phyloP scores from a whole-genome alignment of 2,888 invertebrate species.

The Chorisops tibialis region DNA sequence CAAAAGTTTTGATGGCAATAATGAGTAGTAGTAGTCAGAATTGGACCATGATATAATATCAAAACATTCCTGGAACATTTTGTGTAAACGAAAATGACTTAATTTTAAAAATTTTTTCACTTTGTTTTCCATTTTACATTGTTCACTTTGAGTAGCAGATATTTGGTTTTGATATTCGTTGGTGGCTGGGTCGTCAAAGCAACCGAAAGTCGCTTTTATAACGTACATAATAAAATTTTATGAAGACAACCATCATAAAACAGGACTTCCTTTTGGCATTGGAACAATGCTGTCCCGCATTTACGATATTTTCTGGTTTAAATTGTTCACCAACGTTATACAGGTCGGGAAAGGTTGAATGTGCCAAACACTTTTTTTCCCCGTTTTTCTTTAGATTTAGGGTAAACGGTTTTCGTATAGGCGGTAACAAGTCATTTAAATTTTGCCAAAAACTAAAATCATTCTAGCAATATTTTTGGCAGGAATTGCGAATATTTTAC shows the following conservation, averaged over 20 bases:
- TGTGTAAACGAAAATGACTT: too few species aligned
- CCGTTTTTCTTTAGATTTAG: neutral
- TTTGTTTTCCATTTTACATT: neutral
- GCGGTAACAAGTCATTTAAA: constrained; percentile 1
- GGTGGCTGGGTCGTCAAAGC: neutral
- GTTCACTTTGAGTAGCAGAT: neutral
- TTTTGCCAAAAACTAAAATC: constrained; percentile 7
- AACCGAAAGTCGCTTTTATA: neutral
- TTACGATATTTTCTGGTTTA: neutral
- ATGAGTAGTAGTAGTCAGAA: too few species aligned
- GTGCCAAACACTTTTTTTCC: neutral
- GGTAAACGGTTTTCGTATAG: neutral
- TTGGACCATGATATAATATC: too few species aligned
- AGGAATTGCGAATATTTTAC: constrained; percentile 10
- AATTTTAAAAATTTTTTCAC: too few species aligned
- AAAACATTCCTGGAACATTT: too few species aligned
- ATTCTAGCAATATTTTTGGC: constrained; percentile 2
- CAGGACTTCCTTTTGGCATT: neutral
- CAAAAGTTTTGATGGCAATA: too few species aligned
- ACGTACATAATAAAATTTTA: neutral
- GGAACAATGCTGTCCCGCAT: neutral
- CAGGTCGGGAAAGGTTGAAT: neutral
- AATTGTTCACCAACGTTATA: neutral
- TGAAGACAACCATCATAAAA: constrained; percentile 1
- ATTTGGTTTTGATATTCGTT: constrained; percentile 3